These are phyloP conservation scores for Platyrinchus mystaceus DNA, from an alignment of 2,797 vertebrate species.

Conservation along the genomic window DNA sequence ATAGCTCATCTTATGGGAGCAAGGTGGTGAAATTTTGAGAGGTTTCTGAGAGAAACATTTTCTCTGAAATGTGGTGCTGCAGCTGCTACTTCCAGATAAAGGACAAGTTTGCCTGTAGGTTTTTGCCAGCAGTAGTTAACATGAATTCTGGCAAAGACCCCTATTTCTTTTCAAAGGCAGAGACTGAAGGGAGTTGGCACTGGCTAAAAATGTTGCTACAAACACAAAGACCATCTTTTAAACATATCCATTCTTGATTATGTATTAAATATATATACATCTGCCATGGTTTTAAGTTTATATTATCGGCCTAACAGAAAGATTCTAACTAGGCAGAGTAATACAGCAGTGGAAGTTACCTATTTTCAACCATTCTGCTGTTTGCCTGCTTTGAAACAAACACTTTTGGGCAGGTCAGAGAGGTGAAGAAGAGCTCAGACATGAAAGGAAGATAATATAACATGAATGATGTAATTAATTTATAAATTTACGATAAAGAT, in stretches of 20 bases:
- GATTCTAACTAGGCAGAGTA: neutral
- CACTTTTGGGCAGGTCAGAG: neutral
- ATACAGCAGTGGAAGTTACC: neutral
- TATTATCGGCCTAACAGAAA: neutral
- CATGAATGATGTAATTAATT: neutral
- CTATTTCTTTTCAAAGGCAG: neutral
- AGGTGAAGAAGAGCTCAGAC: neutral
- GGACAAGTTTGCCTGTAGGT: neutral
- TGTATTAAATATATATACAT: neutral
- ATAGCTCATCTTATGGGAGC: neutral
- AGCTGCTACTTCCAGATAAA: constrained; percentile 25
- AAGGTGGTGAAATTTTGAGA: neutral
- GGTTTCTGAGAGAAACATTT: neutral
- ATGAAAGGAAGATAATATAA: neutral
- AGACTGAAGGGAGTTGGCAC: neutral
- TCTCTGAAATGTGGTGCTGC: neutral
- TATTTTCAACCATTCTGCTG: neutral
- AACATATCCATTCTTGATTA: neutral
- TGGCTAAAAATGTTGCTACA: neutral
- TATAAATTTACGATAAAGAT: neutral
- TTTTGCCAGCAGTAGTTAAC: constrained; percentile 13
- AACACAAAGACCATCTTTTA: neutral
- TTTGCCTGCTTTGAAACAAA: neutral
- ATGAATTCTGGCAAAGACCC: neutral
- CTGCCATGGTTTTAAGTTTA: neutral